Evolutionary conservation across 2,888 invertebrate genomes (phyloP), one percentile per base, ranked within the genome.

Genomic region (Atherix ibis): DNA sequence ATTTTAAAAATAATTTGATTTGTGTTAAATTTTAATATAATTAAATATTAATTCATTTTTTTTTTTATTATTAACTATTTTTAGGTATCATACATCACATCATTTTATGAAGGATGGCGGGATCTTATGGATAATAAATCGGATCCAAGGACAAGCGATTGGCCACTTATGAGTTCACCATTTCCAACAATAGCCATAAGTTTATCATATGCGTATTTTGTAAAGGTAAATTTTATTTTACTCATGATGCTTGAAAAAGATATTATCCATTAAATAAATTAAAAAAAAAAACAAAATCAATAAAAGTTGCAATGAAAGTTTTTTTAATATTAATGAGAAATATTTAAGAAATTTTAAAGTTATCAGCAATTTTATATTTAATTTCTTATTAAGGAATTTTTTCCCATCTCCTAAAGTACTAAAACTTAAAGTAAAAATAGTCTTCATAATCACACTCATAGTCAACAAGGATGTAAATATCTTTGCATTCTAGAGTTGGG

Each of bases 41-140:
- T n/a, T n/a, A n/a, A n/a, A n/a, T n/a, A n/a, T n/a, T 31, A 31
- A 31, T 16, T 14, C 14, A 34, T 27, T 35, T 36, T 19, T 24
- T 33, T 27, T 5, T n/a, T 36, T 44, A 29, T 37, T 12, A 40
- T 39, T 39, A 9, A 18, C 15, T 34, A 34, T 15, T 52, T 55
- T 31, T 48, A 62, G 60, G 51, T 52, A 41, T 54, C 51, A 41
- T 49, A 39, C 14, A 8, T 55, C 43, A 50, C 53, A 51, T 46
- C 48, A 47, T 49, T 62, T 42, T 60, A 57, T 43, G 54, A 55
- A 45, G 62, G 59, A 41, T 62, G 62, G 60, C 55, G 59, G 46
- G 80, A 84, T 54, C 53, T 85, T 39, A 81, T 85, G 81, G 79
- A 83, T 56, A 82, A 84, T 54, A 74, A 79, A 61, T 82, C 84